A percentile compares a stretch with the other conserved stretches of the same genome.
Conservation (phyloP, 2,888 invertebrate genomes). For the Achlya flavicornis region DNA sequence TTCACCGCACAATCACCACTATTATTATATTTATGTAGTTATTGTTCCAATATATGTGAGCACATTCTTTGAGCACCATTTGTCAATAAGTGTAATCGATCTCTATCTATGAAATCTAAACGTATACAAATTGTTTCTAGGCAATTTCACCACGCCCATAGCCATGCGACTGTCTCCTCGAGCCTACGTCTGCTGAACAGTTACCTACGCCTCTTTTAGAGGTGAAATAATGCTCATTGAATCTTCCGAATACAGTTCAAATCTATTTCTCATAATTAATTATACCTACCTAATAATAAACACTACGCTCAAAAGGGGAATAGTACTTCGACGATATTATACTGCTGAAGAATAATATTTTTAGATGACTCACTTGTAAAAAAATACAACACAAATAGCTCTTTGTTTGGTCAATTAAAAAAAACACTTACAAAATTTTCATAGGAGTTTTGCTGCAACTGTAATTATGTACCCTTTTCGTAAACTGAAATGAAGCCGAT, state of each 20-base stretch:
- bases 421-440: constrained; percentile 55
- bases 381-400: constrained; percentile 49
- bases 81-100: constrained; percentile 63
- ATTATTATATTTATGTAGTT: constrained; percentile 56
- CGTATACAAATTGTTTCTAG: constrained; percentile 58
- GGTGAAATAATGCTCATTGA: constrained; percentile 59
- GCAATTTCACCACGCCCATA: constrained; percentile 57
- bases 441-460: constrained; percentile 46
- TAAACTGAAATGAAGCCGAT: constrained; percentile 40
- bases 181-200: constrained; percentile 28
- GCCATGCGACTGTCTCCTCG: constrained; percentile 41
- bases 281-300: constrained; percentile 53
- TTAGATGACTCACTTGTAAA: constrained; percentile 77
- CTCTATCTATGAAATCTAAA: constrained; percentile 44
- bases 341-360: constrained; percentile 76
- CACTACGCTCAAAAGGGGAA: constrained; percentile 63
- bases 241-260: constrained; percentile 68
- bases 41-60: constrained; percentile 62
- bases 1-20: constrained; percentile 56
- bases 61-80: constrained; percentile 69
- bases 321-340: constrained; percentile 63
- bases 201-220: constrained; percentile 45
- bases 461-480: constrained; percentile 44
- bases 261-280: constrained; percentile 54
- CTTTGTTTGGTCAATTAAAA: constrained; percentile 61